phyloP scores from a whole-genome alignment of 2,113 vertebrate species.

The Grus americana region DNA sequence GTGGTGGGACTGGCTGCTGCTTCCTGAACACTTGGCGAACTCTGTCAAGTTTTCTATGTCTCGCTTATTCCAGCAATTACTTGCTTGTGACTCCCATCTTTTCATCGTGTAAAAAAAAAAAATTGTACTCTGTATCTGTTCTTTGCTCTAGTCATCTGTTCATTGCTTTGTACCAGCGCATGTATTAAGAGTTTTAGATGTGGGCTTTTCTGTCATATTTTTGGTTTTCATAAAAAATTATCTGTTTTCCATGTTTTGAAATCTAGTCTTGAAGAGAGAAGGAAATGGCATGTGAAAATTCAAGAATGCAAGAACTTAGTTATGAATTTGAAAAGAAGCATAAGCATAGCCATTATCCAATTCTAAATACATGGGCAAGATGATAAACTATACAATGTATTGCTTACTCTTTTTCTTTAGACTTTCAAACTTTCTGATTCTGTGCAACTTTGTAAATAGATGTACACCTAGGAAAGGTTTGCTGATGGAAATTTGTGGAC shows the following conservation, averaged over 20 bases:
- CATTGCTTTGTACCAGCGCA: neutral
- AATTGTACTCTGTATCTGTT: neutral
- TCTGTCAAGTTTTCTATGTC: neutral
- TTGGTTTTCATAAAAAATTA: neutral
- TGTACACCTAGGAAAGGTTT: neutral
- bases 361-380: neutral
- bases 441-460: neutral
- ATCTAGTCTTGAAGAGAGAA: neutral
- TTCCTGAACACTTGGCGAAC: neutral
- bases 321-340: neutral
- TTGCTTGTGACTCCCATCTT: neutral
- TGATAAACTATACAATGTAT: neutral
- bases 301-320: neutral
- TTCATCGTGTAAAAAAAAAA: neutral
- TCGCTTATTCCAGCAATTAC: neutral
- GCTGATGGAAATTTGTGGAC: neutral
- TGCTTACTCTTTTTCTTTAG: neutral
- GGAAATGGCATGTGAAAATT: neutral
- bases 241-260: neutral
- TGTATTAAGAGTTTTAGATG: neutral
- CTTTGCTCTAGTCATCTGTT: neutral
- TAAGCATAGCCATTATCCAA: accelerated
- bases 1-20: neutral
- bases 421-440: neutral
- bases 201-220: neutral